Evolutionary conservation across 2,888 invertebrate genomes (phyloP), one percentile per base, ranked within the genome.

Genomic region (Drosophila lacicola): DNA sequence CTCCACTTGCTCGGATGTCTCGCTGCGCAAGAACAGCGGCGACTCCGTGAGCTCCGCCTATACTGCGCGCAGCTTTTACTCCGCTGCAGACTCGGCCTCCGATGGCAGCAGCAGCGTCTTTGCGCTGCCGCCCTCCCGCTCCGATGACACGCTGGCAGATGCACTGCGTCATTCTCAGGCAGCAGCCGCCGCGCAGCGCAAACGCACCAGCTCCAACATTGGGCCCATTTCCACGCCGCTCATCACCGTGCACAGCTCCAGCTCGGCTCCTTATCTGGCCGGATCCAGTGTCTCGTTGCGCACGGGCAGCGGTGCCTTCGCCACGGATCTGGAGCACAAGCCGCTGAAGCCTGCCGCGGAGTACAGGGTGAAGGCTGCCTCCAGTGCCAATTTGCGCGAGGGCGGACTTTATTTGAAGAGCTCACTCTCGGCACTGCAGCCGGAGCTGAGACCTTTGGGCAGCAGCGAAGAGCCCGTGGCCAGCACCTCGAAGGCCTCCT

Each of bases 61-160:
- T 4, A 94, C 90, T 2, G 82, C 94, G 49, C 92, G 91, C 17
- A 88, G 92, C 88, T 71, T 93, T 91, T 90, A 93, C 92, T 76
- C 92, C 71, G 72, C 94, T 78, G 89, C 71, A 0, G 90, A 89
- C 29, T 76, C 82, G 0, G 54, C 51, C 45, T 81, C 86, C 3
- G 84, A 82, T 10, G 80, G 84, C 66, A 78, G 81, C 17, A 82
- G 70, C 61, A 78, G 67, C 36, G 77, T 89, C 6, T 90, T 92
- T 21, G 93, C 96, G 36, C 92, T 96, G 53, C 96, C 96, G 4
- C 96, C 96, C 0, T 96, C 96, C 0, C 94, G 96, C 51, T 97
- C 96, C 71, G 97, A 97, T 90, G 97, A 97, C 84, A 96, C 96
- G 0, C 92, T 97, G 6, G 93, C 90, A 78, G 92, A 74, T 80